These are phyloP conservation scores for Drosophila pachea DNA, from an alignment of 1,140 invertebrate genomes.

Conservation along the genomic window DNA sequence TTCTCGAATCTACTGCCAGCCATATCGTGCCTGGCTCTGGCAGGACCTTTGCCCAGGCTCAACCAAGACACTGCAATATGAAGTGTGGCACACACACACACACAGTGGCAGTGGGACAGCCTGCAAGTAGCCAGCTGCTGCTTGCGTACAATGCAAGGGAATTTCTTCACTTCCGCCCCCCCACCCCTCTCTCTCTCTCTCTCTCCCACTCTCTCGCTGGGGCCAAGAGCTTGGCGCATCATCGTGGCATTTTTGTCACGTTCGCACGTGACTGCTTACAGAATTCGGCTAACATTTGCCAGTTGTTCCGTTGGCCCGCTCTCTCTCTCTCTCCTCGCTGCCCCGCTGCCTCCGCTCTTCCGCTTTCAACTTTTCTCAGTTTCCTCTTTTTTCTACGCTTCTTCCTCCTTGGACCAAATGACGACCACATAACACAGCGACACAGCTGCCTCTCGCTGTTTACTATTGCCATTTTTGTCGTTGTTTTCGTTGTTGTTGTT, in stretches of 20 bases:
- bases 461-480: too few relatives aligned
- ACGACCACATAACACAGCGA: slow-evolving; percentile 8
- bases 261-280: slow-evolving; percentile 70
- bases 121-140: slow-evolving; percentile 27
- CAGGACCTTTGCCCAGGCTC: slow-evolving; percentile 17
- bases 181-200: background rate
- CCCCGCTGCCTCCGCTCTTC: too few relatives aligned
- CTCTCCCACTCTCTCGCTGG: background rate
- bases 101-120: background rate
- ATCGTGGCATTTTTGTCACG: slow-evolving; percentile 73
- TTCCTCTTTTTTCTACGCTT: slow-evolving; percentile 1
- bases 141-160: slow-evolving; percentile 4
- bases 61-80: slow-evolving; percentile 12
- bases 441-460: slow-evolving; percentile 12
- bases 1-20: background rate
- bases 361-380: slow-evolving; percentile 1
- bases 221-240: slow-evolving; percentile 44
- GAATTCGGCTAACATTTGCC: slow-evolving; percentile 49
- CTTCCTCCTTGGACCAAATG: background rate
- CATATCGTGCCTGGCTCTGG: slow-evolving; percentile 9
- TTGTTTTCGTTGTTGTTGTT: too few relatives aligned
- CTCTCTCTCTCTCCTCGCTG: too few relatives aligned
- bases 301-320: slow-evolving; percentile 17
- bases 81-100: slow-evolving; percentile 2
- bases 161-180: background rate